These are phyloP conservation scores for Diachrysia chrysitis DNA, from an alignment of 2,888 invertebrate species.

Conservation along the genomic window DNA sequence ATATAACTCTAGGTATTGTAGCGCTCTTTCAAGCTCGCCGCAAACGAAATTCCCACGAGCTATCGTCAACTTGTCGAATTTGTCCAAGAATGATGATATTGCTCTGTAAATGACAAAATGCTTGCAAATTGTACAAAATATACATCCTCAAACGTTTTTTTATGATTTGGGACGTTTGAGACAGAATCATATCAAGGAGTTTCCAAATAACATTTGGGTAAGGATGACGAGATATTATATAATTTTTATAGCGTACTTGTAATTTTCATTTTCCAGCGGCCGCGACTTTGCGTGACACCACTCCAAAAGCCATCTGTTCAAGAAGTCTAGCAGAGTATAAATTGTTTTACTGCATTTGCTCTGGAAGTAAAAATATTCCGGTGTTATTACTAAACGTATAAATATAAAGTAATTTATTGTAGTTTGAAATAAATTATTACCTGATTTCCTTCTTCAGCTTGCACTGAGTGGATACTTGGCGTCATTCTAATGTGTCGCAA, in stretches of 20 bases:
- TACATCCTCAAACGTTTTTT: no score
- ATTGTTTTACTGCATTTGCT: slow-evolving; percentile 91
- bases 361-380: slow-evolving; percentile 66
- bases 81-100: slow-evolving; percentile 78
- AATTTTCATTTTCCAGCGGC: slow-evolving; percentile 82
- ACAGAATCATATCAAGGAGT: no score
- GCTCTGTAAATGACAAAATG: slow-evolving; percentile 66
- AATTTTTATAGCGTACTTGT: no score
- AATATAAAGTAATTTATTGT: background rate
- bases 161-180: no score
- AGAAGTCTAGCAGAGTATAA: slow-evolving; percentile 93
- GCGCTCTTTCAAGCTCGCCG: slow-evolving; percentile 92
- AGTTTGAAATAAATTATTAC: slow-evolving; percentile 55
- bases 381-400: background rate
- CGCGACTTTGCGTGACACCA: slow-evolving; percentile 86
- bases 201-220: no score
- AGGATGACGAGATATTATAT: no score
- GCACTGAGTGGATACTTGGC: slow-evolving; percentile 78
- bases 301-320: slow-evolving; percentile 93
- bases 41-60: slow-evolving; percentile 93
- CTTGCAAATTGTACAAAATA: no score
- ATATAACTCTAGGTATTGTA: slow-evolving; percentile 93
- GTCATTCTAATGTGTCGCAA: slow-evolving; percentile 82
- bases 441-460: slow-evolving; percentile 86
- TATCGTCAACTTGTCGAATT: slow-evolving; percentile 91